Conservation (phyloP, 2,888 invertebrate species). For the Aspidiotus rigidus region DNA sequence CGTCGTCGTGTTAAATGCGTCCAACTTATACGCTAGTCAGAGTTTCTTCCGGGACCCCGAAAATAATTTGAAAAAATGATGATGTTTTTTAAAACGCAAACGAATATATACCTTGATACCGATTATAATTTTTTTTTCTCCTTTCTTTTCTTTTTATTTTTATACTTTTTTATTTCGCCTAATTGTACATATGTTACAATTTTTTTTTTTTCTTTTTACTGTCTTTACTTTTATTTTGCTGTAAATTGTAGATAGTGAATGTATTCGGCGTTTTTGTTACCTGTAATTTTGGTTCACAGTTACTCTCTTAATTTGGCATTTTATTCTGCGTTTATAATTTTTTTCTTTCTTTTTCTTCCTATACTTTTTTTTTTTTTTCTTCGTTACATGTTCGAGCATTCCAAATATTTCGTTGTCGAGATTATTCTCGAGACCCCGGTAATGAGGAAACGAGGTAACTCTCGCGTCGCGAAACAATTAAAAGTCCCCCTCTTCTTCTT, state of each 20-base stretch:
- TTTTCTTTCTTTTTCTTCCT: constrained; percentile 9
- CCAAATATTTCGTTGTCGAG: not conserved
- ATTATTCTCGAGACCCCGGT: not conserved
- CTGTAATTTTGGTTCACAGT: constrained; percentile 3
- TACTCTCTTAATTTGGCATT: constrained; percentile 20
- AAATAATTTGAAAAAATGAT: no score
- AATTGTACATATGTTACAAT: constrained; percentile 4
- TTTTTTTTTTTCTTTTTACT: not conserved
- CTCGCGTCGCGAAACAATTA: no score
- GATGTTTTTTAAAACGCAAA: no score
- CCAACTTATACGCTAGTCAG: no score
- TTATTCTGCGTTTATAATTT: constrained; percentile 13
- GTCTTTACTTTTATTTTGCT: not conserved
- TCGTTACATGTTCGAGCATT: constrained; percentile 18
- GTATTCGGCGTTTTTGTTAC: constrained; percentile 18
- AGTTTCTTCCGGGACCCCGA: no score
- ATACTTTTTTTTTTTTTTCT: not conserved
- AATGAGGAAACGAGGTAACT: not conserved
- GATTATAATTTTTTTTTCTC: constrained; percentile 3
- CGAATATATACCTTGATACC: no score
- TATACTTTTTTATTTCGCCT: constrained; percentile 3
- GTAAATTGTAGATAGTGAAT: constrained; percentile 12
- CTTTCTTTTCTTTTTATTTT: constrained; percentile 4
- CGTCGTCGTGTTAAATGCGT: no score
- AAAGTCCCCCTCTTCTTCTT: constrained; percentile 1